phyloP scores from a whole-genome alignment of 2,888 invertebrate species.

The Aporophyla nigra region DNA sequence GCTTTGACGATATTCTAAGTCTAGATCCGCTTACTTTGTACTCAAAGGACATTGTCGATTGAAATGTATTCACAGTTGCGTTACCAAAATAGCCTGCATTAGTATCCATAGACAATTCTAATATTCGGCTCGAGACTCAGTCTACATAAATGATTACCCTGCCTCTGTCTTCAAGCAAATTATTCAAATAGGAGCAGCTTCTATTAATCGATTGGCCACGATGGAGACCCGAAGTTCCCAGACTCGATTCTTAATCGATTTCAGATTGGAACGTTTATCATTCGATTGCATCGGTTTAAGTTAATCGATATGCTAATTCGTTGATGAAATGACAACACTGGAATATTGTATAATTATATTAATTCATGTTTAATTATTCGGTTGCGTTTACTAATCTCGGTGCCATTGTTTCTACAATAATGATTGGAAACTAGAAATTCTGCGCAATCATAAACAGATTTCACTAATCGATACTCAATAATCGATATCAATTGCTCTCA shows the following conservation, averaged over 20 bases:
- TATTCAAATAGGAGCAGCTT: slow-evolving; percentile 53
- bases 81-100: slow-evolving; percentile 55
- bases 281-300: slow-evolving; percentile 22
- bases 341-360: slow-evolving; percentile 30
- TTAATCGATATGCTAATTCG: slow-evolving; percentile 46
- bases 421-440: slow-evolving; percentile 36
- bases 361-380: slow-evolving; percentile 51
- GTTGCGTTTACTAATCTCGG: slow-evolving; percentile 28
- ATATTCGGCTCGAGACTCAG: slow-evolving; percentile 33
- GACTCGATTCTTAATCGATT: slow-evolving; percentile 53
- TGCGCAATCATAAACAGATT: background rate
- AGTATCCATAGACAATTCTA: slow-evolving; percentile 37
- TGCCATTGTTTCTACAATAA: slow-evolving; percentile 7
- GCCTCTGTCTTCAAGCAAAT: slow-evolving; percentile 44
- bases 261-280: slow-evolving; percentile 33
- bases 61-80: slow-evolving; percentile 33
- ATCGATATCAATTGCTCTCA: slow-evolving; percentile 22
- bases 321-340: slow-evolving; percentile 40
- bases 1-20: background rate
- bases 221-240: slow-evolving; percentile 3
- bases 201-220: slow-evolving; percentile 48
- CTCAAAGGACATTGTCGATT: slow-evolving; percentile 20
- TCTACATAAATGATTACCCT: slow-evolving; percentile 56
- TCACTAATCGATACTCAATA: slow-evolving; percentile 20
- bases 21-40: slow-evolving; percentile 1